Evolutionary conservation across 2,113 vertebrate genomes (phyloP), one percentile per base, ranked within the genome.

Genomic region (Puma concolor): DNA sequence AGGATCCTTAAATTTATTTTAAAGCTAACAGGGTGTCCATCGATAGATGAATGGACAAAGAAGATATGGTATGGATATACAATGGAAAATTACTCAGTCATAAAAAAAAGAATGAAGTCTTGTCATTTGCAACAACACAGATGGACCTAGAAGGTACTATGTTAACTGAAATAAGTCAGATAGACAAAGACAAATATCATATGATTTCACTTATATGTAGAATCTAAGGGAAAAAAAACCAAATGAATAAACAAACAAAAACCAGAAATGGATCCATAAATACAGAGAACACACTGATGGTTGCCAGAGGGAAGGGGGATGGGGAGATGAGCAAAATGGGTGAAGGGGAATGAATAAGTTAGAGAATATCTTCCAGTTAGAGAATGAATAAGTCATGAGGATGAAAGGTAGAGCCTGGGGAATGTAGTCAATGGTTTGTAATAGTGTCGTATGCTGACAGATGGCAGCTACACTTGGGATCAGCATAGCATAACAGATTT

Each of bases 1-100:
- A 94, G 93, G 95, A 97, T 97, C 95, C 89, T 88, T 91, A 66
- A 72, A 71, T 6, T 72, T 92, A 97, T 60, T 23, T 16, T 2
- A 85, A 88, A 96, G 36, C 66, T 95, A 90, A 97, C 79, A 98
- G 84, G 25, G 41, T 31, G 4, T 31, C 41, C 74, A 48, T 48
- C 27, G 6, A 76, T 44, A 77, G 41, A 77, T 31, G 14, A 77
- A 77, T 31, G 41, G 41, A 77, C 41, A 48, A 31, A 48, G 41
- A 77, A 27, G 38, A 31, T 48, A 27, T 17, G 14, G 41, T 48
- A 48, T 16, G 16, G 29, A 48, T 77, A 29, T 48, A 77, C 27
- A 77, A 48, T 31, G 14, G 27, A 48, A 48, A 31, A 77, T 77
- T 31, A 48, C 41, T 44, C 72, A 77, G 41, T 29, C 41, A 48